phyloP scores from a whole-genome alignment of 2,797 vertebrate genomes.

The Artibeus jamaicensis region DNA sequence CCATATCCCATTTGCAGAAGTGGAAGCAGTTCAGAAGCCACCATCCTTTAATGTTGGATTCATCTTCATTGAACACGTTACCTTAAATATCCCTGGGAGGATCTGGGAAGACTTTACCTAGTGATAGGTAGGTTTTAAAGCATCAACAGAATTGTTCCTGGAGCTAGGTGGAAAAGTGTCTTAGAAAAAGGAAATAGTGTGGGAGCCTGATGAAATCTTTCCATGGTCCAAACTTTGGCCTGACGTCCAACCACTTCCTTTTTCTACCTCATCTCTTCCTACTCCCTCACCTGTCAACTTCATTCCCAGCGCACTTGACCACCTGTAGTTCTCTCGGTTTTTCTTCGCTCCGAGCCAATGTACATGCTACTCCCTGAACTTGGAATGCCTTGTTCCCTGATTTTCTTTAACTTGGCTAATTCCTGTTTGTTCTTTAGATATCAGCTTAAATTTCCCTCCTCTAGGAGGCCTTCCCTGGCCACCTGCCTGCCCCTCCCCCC shows the following conservation, averaged over 20 bases:
- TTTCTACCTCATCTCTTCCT: neutral
- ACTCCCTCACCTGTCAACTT: neutral
- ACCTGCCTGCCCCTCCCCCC: neutral
- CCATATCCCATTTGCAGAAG: neutral
- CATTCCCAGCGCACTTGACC: neutral
- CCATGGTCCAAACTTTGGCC: neutral
- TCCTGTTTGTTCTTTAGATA: neutral
- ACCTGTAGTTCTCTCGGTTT: neutral
- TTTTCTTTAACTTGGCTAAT: neutral
- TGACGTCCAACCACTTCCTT: neutral
- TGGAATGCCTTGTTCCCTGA: neutral
- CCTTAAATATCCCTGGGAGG: neutral
- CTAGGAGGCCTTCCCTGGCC: neutral
- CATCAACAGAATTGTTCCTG: neutral
- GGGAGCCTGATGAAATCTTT: neutral
- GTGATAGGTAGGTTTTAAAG: neutral
- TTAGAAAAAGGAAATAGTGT: neutral
- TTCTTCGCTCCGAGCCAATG: neutral
- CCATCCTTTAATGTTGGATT: neutral
- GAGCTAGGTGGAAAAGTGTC: neutral
- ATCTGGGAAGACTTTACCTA: neutral
- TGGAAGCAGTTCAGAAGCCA: neutral
- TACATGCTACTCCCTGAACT: neutral
- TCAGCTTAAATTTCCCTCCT: neutral
- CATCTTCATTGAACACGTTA: neutral